Conservation (phyloP, 1,140 invertebrate genomes). For the Ceratina japonica region DNA sequence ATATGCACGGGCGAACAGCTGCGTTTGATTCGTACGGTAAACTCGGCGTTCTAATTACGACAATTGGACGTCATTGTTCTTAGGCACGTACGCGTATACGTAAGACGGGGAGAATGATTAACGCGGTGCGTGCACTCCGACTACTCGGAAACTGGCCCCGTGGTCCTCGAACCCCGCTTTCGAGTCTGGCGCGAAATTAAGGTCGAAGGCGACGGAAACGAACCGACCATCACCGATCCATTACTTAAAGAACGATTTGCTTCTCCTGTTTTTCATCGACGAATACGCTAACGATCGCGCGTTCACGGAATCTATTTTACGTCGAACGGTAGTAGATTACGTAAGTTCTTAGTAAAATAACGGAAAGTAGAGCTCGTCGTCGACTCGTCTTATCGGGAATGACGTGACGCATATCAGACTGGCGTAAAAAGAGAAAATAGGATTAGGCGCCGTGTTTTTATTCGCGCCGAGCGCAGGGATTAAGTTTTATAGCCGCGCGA, state of each 20-base stretch:
- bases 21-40: conserved; percentile 55
- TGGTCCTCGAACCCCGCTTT: background rate
- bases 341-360: too few relatives aligned
- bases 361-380: too few relatives aligned
- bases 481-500: conserved; percentile 2
- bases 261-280: too few relatives aligned
- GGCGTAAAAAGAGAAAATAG: background rate
- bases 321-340: too few relatives aligned
- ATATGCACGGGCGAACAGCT: conserved; percentile 48
- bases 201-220: conserved; percentile 14
- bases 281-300: too few relatives aligned
- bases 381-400: too few relatives aligned
- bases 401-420: too few relatives aligned
- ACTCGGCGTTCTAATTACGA: conserved; percentile 53
- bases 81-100: conserved; percentile 37
- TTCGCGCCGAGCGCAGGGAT: background rate
- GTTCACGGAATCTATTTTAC: too few relatives aligned
- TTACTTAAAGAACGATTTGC: too few relatives aligned
- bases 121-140: conserved; percentile 11
- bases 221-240: background rate
- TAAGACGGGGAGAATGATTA: conserved; percentile 43
- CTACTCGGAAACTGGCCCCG: conserved; percentile 30
- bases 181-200: conserved; percentile 26
- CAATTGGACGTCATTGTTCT: conserved; percentile 61
- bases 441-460: background rate